phyloP scores from a whole-genome alignment of 1,140 invertebrate genomes.

The Tachypleus tridentatus region DNA sequence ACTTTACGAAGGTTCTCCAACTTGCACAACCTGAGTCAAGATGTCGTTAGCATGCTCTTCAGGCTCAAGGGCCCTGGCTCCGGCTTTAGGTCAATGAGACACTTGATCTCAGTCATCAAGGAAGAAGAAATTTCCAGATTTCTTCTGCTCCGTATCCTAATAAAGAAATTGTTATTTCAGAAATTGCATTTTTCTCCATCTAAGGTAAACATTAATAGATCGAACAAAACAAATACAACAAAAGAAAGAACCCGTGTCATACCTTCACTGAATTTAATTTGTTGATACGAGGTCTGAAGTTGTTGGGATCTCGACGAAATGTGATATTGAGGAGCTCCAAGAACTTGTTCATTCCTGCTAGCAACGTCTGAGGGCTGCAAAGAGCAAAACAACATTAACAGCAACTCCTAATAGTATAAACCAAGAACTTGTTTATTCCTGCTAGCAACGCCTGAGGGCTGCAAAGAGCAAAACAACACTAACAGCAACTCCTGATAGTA shows the following conservation, averaged over 20 bases:
- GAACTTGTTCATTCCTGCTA: conserved; percentile 98
- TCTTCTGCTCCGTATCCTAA: conserved; percentile 93
- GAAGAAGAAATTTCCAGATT: conserved; percentile 96
- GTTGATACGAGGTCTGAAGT: conserved; percentile 96
- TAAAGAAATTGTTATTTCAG: conserved; percentile 27
- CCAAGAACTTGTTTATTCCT: no score
- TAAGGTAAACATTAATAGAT: background rate
- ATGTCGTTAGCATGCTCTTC: no score
- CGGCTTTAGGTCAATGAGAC: no score
- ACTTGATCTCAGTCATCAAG: conserved; percentile 64
- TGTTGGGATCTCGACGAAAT: conserved; percentile 96
- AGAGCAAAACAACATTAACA: no score
- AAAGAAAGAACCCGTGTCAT: conserved; percentile 14
- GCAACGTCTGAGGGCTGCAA: conserved; percentile 50
- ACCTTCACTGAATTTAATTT: conserved; percentile 93
- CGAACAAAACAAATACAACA: background rate
- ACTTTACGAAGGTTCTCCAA: no score
- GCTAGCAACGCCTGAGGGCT: no score
- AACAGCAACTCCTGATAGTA: no score
- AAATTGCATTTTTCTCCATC: background rate
- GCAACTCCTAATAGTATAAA: no score
- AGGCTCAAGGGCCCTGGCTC: no score
- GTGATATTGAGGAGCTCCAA: conserved; percentile 94
- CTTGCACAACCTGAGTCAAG: no score
- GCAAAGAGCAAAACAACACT: no score